These are phyloP conservation scores for Ibidorhyncha struthersii DNA, from an alignment of 2,113 vertebrate species.

Conservation along the genomic window DNA sequence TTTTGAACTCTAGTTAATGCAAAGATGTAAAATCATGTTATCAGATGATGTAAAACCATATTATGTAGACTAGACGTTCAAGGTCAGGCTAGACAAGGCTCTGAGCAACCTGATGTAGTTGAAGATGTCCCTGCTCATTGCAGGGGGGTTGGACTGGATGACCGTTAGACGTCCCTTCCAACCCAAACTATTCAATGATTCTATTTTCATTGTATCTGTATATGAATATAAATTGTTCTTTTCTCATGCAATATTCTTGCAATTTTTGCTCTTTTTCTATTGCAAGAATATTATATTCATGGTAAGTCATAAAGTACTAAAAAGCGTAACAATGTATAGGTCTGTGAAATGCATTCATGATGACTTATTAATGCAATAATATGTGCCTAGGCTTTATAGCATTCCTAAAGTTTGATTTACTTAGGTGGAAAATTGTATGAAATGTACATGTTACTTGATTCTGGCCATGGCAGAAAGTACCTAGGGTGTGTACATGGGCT, in stretches of 20 bases:
- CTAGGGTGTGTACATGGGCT: neutral
- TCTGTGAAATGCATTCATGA: neutral
- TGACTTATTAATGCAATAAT: neutral
- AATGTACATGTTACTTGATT: neutral
- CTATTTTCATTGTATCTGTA: neutral
- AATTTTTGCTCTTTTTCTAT: neutral
- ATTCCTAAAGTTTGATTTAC: neutral
- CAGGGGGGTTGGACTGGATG: neutral
- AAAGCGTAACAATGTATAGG: neutral
- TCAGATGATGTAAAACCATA: neutral
- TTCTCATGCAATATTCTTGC: neutral
- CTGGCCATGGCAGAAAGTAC: neutral
- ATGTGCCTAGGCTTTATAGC: neutral
- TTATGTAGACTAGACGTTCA: neutral
- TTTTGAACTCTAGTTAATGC: neutral
- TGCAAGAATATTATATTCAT: neutral
- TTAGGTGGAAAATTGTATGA: neutral
- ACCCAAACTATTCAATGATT: neutral
- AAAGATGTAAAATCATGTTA: neutral
- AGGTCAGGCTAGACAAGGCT: neutral
- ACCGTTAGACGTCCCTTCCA: neutral
- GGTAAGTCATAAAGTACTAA: neutral
- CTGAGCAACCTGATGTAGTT: neutral
- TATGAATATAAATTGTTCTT: neutral
- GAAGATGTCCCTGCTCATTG: neutral